phyloP scores from a whole-genome alignment of 2,797 vertebrate genomes.

The Miichthys miiuy region DNA sequence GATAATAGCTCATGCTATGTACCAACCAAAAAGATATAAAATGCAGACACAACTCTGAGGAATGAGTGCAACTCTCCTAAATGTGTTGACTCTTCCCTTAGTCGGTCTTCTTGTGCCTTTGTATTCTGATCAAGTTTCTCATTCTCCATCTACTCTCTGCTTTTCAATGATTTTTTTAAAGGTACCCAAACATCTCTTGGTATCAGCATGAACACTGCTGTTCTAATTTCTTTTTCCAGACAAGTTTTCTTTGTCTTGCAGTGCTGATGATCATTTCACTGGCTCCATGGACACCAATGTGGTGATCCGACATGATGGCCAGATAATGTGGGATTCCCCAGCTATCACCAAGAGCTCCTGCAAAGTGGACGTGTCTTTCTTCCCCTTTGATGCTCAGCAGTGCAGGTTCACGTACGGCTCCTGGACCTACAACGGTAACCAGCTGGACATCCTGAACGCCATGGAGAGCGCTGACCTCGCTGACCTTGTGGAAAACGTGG shows the following conservation, averaged over 20 bases:
- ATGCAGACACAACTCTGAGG: constrained; percentile 61
- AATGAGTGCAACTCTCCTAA: constrained; percentile 37
- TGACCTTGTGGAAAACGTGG: constrained; percentile 93
- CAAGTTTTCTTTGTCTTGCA: constrained; percentile 70
- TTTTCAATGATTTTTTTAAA: background rate
- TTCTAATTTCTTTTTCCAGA: constrained; percentile 5
- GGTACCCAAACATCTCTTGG: background rate
- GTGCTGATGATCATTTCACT: constrained; percentile 89
- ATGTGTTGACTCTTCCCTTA: constrained; percentile 48
- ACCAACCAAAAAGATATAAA: constrained; percentile 38
- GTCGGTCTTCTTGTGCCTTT: constrained; percentile 65
- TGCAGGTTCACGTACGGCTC: constrained; percentile 94
- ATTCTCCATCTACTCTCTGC: background rate
- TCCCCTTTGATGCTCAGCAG: constrained; percentile 92
- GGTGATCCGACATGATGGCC: constrained; percentile 89
- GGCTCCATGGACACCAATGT: constrained; percentile 93
- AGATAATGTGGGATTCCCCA: constrained; percentile 92
- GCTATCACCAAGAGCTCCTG: constrained; percentile 96
- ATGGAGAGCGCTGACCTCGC: constrained; percentile 87
- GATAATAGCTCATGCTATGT: background rate
- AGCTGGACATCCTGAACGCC: constrained; percentile 89
- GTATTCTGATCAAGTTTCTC: constrained; percentile 30
- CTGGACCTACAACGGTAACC: constrained; percentile 95
- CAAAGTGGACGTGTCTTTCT: constrained; percentile 93
- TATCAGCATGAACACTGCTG: background rate